Base-by-base conservation (phyloP, 2,888 invertebrate species). In the Melitaea athalia region DNA sequence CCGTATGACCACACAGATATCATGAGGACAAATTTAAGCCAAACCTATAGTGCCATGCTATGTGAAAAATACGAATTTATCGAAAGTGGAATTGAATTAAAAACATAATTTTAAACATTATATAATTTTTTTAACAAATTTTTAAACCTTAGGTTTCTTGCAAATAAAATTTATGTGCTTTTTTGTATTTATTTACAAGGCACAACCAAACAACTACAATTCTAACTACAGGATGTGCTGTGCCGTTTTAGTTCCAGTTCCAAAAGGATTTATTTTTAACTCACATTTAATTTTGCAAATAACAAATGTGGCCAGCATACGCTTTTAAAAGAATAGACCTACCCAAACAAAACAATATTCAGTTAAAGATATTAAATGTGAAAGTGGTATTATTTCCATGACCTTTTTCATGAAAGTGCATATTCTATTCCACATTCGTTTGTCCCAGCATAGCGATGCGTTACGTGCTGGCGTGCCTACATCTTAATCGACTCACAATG, bases 401-500 rank as follows among this genome's bases (percentile, higher is more conserved):
- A 57, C 38, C 38, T 15, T 57, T 42, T 38, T n/a, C 57, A 38
- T 57, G 55, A 38, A 24, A 8, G 45, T 3, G 42, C n/a, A 12
- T 67, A 72, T 72, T 73, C 73, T 53, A 69, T 73, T 71, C 69
- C 71, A 69, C 71, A 59, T 68, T 73, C 71, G 71, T 68, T 45
- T 24, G 24, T 69, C 69, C 67, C 60, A 60, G 69, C 62, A 61
- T 71, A 71, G 69, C 70, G 50, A 62, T 65, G 75, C 74, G 66
- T 76, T 77, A 77, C 79, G 87, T 88, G 88, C 88, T 79, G 75
- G 71, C 85, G 87, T 90, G 91, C 88, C 86, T 87, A 89, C 86
- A 89, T 79, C 72, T 75, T 79, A 80, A 81, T 82, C 79, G 86
- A 92, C 92, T 92, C 89, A 92, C 92, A 92, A 86, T 90, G 86